These are phyloP conservation scores for human (Homo sapiens) DNA, from an alignment of 2,113 vertebrate species.

Conservation along the genomic window DNA sequence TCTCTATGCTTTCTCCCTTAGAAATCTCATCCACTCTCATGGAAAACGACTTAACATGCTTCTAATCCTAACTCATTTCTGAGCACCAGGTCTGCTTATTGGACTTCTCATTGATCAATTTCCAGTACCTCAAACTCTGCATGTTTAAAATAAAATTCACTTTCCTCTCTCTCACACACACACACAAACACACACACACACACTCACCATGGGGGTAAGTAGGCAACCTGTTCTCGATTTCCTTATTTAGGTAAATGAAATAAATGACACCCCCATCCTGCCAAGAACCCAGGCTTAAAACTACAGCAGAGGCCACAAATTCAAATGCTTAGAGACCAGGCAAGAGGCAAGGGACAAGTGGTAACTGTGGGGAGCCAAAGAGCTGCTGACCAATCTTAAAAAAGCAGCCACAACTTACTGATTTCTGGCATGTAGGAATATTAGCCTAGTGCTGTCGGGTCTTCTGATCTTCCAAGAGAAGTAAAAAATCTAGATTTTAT, in stretches of 20 bases:
- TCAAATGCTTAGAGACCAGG: not conserved
- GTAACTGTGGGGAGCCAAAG: not conserved
- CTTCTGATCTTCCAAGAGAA: not conserved
- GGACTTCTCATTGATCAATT: not conserved
- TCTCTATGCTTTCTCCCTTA: not conserved
- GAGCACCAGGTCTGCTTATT: not conserved
- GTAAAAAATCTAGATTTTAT: not conserved
- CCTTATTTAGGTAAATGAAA: not conserved
- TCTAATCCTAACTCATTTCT: not conserved
- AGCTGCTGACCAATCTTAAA: too few species aligned
- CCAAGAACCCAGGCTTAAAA: not conserved
- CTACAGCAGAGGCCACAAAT: not conserved
- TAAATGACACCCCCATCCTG: not conserved
- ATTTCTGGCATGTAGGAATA: not conserved
- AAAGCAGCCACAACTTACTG: not conserved
- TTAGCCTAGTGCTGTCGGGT: not conserved
- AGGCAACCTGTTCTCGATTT: not conserved
- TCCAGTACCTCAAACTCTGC: not conserved
- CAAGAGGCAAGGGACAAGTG: not conserved
- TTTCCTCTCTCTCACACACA: not conserved
- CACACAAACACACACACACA: not conserved
- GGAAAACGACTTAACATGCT: not conserved
- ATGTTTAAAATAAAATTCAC: not conserved
- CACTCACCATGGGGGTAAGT: not conserved
- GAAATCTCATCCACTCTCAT: not conserved